Evolutionary conservation across 2,888 invertebrate genomes (phyloP).

Genomic region (Leptinotarsa juncta): DNA sequence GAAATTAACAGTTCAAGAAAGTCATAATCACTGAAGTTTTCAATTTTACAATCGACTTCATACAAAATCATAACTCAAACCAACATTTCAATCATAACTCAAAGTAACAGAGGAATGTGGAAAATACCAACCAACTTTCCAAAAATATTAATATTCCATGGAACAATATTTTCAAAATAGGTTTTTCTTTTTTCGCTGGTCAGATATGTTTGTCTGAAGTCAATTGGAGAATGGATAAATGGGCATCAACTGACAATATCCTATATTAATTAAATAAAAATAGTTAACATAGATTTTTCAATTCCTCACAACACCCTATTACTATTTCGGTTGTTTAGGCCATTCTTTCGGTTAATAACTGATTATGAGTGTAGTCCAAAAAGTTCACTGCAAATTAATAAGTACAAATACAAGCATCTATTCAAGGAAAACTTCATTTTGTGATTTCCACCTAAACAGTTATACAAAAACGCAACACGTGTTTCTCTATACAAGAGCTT

Average conservation of each 20-base stretch:
- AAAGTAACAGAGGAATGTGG: background rate
- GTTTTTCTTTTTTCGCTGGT: too few species aligned
- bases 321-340: conserved; percentile 27
- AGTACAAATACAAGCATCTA: too few species aligned
- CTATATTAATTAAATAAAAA: conserved; percentile 23
- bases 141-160: background rate
- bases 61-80: too few species aligned
- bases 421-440: too few species aligned
- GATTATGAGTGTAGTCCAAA: too few species aligned
- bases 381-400: too few species aligned
- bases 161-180: too few species aligned
- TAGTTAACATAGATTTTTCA: conserved; percentile 33
- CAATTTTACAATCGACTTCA: background rate
- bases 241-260: too few species aligned
- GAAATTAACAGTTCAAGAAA: background rate
- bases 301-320: conserved; percentile 25
- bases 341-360: background rate
- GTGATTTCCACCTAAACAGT: too few species aligned
- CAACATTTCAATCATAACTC: background rate
- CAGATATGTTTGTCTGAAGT: background rate
- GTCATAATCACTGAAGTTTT: background rate
- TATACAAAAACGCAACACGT: too few species aligned
- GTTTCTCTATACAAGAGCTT: too few species aligned
- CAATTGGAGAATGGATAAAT: background rate
- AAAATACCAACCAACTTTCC: background rate